Base-by-base conservation (phyloP, 2,797 vertebrate species). In the Pangasius macronema region DNA sequence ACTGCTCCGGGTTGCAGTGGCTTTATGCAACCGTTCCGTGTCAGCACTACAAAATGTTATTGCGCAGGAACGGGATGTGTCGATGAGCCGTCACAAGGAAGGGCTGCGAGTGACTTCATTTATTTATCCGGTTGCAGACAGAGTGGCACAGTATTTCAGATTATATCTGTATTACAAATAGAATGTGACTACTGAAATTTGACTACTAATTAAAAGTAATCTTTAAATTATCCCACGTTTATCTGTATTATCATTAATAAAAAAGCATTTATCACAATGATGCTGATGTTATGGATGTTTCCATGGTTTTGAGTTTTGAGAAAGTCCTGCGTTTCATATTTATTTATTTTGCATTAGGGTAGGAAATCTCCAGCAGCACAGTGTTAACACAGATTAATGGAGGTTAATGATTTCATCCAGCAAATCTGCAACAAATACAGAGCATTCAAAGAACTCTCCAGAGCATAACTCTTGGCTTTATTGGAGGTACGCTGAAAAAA, bases 371-470 rank as follows among this genome's bases (percentile, higher is more conserved):
- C 83, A 53, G 36, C 22, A 87, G 85, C 82, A 80, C 85, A 80
- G 65, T 86, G 81, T 85, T 88, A 88, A 86, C 72, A 84, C 75
- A 77, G 82, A 82, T 73, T 85, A 73, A 84, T 36, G 22, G 22
- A 85, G 86, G 82, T 89, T 90, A 88, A 89, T 85, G 83, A 90
- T 83, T 87, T 80, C 75, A 80, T 70, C 16, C 70, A 63, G 22
- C 82, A 81, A 46, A 88, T 85, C 83, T 73, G 67, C 65, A 85
- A 39, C 88, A 77, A 85, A 53, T 68, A 72, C 76, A 88, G 82
- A 81, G 63, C 85, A 75, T 87, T 89, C 82, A 75, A 87, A 84
- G 80, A 61, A 61, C 51, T 79, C 87, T 88, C 79, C 36, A 88
- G 77, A 42, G 83, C 82, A 81, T 79, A 82, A 81, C 65, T 75